A percentile compares a stretch with the other conserved stretches of the same genome.
Evolutionary conservation across 2,797 vertebrate genomes (phyloP).

Genomic region (Scarus forsteni): DNA sequence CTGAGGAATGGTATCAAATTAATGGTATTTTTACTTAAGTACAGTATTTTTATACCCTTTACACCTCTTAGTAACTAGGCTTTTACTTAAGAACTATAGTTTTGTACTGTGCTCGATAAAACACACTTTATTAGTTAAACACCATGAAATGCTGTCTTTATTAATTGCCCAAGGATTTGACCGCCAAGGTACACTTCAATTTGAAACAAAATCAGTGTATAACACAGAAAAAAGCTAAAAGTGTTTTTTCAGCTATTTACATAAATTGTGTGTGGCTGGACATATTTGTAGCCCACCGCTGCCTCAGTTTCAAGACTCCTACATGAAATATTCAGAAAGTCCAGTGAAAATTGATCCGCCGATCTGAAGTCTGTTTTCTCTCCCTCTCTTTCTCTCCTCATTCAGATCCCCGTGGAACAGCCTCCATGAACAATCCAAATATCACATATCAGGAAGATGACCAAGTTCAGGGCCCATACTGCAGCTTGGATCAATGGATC

Average conservation of each 20-base stretch:
- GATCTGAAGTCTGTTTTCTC: constrained; percentile 83
- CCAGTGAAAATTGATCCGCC: constrained; percentile 89
- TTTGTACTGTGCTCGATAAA: too few species aligned
- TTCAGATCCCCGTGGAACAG: constrained; percentile 65
- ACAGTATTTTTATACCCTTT: too few species aligned
- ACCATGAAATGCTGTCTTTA: too few species aligned
- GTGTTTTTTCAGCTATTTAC: not conserved
- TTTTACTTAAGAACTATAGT: too few species aligned
- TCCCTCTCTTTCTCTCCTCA: constrained; percentile 74
- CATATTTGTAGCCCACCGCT: constrained; percentile 66
- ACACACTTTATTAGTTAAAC: too few species aligned
- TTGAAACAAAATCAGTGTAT: too few species aligned
- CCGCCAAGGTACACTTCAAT: too few species aligned
- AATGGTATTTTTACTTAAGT: too few species aligned
- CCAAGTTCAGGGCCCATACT: constrained; percentile 73
- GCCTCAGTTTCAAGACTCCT: constrained; percentile 74
- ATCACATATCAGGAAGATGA: constrained; percentile 78
- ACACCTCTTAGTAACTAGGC: too few species aligned
- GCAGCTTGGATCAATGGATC: constrained; percentile 68
- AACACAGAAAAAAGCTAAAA: too few species aligned
- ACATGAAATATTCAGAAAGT: constrained; percentile 87
- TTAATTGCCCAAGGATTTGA: too few species aligned
- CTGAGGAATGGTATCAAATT: too few species aligned
- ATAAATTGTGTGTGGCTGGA: constrained; percentile 56
- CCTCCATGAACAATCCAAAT: constrained; percentile 68